Evolutionary conservation across 2,113 vertebrate genomes (phyloP).

Genomic region (Pantherophis guttatus): DNA sequence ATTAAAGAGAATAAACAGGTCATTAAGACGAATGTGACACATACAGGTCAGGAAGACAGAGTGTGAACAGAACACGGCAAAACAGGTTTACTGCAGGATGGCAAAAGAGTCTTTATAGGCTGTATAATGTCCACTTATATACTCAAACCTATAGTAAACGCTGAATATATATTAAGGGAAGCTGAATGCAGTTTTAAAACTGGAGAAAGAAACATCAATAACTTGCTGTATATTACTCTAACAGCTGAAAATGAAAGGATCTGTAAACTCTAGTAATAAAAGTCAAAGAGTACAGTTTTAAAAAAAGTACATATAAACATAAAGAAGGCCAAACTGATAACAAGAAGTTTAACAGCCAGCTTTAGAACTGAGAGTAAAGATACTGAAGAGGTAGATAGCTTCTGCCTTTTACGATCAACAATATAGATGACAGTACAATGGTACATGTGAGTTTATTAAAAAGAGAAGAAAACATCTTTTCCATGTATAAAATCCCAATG

Average conservation of each 20-base stretch:
- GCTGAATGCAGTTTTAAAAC: background rate
- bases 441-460: background rate
- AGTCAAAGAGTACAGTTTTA: background rate
- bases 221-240: background rate
- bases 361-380: background rate
- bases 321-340: background rate
- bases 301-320: background rate
- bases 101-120: background rate
- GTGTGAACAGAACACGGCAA: background rate
- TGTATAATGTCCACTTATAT: background rate
- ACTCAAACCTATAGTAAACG: background rate
- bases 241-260: background rate
- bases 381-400: background rate
- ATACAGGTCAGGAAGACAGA: background rate
- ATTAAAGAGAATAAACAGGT: background rate
- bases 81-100: background rate
- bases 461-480: background rate
- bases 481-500: background rate
- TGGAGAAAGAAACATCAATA: background rate
- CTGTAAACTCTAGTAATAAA: background rate
- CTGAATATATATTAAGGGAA: background rate
- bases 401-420: background rate
- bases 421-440: background rate
- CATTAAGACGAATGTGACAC: background rate
- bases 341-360: background rate